A percentile compares a stretch with the other conserved stretches of the same genome.
Conservation (phyloP, 2,888 invertebrate genomes). For the Agonopterix alstromeriana region DNA sequence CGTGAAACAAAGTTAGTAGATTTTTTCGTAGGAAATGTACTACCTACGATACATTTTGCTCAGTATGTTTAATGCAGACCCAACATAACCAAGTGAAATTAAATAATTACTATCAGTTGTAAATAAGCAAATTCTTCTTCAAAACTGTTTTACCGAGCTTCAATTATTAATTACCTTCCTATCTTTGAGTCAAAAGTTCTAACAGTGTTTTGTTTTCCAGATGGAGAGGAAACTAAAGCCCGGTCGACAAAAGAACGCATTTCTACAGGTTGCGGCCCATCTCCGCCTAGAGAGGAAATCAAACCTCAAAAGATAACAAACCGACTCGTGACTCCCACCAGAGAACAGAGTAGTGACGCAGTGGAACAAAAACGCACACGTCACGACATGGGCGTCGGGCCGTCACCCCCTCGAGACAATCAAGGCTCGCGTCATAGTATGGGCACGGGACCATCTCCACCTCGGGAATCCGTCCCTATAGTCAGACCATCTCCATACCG, state of each 20-base stretch:
- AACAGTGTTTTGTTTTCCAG: conserved; percentile 19
- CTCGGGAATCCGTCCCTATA: conserved; percentile 20
- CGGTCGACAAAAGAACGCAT: conserved; percentile 41
- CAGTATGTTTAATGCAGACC: no score
- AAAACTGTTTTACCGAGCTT: no score
- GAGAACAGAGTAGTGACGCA: conserved; percentile 25
- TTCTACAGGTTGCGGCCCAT: conserved; percentile 80
- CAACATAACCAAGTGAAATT: no score
- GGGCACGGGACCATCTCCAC: conserved; percentile 22
- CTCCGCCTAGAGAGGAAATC: conserved; percentile 71
- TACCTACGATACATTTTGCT: no score
- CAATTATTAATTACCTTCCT: no score
- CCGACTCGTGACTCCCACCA: conserved; percentile 64
- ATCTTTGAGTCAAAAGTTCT: no score
- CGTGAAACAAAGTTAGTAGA: conserved; percentile 78
- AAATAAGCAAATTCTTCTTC: no score
- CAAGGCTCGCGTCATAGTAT: conserved; percentile 16
- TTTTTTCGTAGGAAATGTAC: no score
- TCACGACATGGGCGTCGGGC: conserved; percentile 60
- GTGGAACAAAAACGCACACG: conserved; percentile 21
- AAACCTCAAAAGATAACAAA: conserved; percentile 27
- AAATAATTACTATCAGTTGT: no score
- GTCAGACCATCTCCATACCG: conserved; percentile 31
- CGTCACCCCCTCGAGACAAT: conserved; percentile 56
- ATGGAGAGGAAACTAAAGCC: conserved; percentile 30